Evolutionary conservation across 2,797 vertebrate genomes (phyloP).

Genomic region (Crenuchus spilurus): DNA sequence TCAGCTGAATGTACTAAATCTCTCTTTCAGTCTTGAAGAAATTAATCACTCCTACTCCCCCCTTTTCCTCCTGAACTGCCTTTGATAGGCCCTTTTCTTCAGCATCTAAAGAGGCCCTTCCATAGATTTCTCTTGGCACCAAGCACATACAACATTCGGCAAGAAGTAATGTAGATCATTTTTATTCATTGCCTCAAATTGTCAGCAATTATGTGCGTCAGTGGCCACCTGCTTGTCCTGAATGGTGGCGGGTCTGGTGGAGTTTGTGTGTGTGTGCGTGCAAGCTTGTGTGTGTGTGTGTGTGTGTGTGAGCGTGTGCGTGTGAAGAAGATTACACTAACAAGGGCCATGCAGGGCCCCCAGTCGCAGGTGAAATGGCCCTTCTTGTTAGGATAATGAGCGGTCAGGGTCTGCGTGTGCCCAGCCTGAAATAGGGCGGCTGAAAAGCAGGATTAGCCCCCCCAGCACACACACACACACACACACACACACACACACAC

Average conservation of each 20-base stretch:
- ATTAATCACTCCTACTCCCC: conserved; percentile 70
- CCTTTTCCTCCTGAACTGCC: conserved; percentile 83
- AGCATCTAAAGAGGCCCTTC: conserved; percentile 96
- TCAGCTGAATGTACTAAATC: conserved; percentile 72
- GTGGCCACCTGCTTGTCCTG: conserved; percentile 99
- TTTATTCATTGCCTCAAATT: conserved; percentile 99
- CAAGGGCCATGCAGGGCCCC: conserved; percentile 72
- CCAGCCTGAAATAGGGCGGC: conserved; percentile 72
- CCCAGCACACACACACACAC: conserved; percentile 32
- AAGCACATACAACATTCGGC: conserved; percentile 99
- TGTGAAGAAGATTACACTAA: conserved; percentile 86
- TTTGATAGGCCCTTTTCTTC: conserved; percentile 99
- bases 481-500: conserved; percentile 39
- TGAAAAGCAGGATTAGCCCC: conserved; percentile 72
- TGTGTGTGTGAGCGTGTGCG: conserved; percentile 14
- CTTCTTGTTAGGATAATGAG: conserved; percentile 99
- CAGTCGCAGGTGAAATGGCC: conserved; percentile 99
- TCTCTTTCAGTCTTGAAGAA: conserved; percentile 70
- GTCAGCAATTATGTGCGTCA: conserved; percentile 99
- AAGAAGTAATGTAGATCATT: conserved; percentile 99
- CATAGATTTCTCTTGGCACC: conserved; percentile 98
- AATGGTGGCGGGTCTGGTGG: conserved; percentile 97
- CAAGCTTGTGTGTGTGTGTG: conserved; percentile 15
- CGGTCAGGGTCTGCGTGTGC: conserved; percentile 86
- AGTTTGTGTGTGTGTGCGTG: conserved; percentile 55